Evolutionary conservation across 2,888 invertebrate genomes (phyloP).

Genomic region (Acrobasis suavella): DNA sequence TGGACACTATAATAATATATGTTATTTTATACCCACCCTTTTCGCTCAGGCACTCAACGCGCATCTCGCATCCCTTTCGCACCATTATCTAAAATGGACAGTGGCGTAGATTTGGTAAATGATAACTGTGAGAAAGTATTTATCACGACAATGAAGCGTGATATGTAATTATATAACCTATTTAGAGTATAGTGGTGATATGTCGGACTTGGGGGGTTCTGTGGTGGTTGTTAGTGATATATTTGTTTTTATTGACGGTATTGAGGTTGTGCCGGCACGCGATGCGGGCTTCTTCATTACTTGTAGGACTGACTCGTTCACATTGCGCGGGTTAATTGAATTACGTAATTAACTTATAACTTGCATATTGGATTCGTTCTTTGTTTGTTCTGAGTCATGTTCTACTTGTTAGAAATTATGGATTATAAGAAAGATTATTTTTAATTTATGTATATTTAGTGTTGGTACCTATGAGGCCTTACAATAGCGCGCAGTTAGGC

Average conservation of each 20-base stretch:
- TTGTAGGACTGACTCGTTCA: conserved; percentile 42
- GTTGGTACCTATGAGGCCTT: too few species aligned
- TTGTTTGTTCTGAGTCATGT: too few species aligned
- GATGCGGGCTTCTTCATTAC: conserved; percentile 64
- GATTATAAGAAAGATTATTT: too few species aligned
- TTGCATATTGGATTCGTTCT: conserved; percentile 7
- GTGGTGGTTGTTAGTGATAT: conserved; percentile 56
- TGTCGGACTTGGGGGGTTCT: conserved; percentile 44
- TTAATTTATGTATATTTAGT: too few species aligned
- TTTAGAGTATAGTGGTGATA: conserved; percentile 67
- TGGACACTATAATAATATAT: conserved; percentile 83
- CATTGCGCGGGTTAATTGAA: conserved; percentile 57
- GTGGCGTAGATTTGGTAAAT: conserved; percentile 82
- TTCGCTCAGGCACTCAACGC: conserved; percentile 43
- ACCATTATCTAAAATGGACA: conserved; percentile 82
- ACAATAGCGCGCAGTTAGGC: too few species aligned
- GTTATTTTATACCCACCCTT: conserved; percentile 72
- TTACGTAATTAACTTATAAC: conserved; percentile 36
- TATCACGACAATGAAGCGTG: conserved; percentile 81
- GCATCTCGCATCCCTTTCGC: conserved; percentile 59
- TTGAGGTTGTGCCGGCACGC: conserved; percentile 57
- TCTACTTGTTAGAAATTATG: too few species aligned
- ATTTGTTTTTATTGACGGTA: conserved; percentile 71
- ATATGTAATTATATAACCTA: conserved; percentile 80
- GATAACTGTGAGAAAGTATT: conserved; percentile 83